phyloP scores from a whole-genome alignment of 1,140 invertebrate genomes.

The Eciton burchellii region DNA sequence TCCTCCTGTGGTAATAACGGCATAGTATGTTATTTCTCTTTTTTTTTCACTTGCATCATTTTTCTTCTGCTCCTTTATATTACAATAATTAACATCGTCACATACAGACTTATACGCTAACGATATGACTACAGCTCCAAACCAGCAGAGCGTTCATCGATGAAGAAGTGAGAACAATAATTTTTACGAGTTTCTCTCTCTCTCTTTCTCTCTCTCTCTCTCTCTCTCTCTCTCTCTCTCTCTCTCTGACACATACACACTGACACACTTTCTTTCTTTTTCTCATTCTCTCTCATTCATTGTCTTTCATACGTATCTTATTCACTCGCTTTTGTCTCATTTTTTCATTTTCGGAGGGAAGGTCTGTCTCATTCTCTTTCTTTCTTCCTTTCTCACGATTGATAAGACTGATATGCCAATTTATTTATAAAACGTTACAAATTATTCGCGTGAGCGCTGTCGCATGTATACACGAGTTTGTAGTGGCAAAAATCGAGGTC shows the following conservation, averaged over 20 bases:
- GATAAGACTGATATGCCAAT: slow-evolving; percentile 83
- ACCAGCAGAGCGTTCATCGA: slow-evolving; percentile 84
- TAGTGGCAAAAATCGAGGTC: slow-evolving; percentile 29
- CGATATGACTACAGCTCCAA: slow-evolving; percentile 85
- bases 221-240: slow-evolving; percentile 18
- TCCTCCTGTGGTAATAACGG: slow-evolving; percentile 72
- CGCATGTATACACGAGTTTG: slow-evolving; percentile 45
- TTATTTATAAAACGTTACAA: slow-evolving; percentile 82
- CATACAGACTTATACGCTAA: slow-evolving; percentile 84
- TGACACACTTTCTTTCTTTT: slow-evolving; percentile 2
- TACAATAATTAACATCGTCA: slow-evolving; percentile 85
- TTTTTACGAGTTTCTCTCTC: slow-evolving; percentile 76
- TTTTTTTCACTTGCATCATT: slow-evolving; percentile 31
- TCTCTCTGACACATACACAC: too few species aligned
- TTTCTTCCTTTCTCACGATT: slow-evolving; percentile 50
- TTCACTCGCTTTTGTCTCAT: background rate
- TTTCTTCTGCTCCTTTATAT: slow-evolving; percentile 75
- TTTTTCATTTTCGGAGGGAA: slow-evolving; percentile 55
- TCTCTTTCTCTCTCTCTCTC: slow-evolving; percentile 21
- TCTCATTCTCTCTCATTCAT: background rate
- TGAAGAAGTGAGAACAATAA: slow-evolving; percentile 81
- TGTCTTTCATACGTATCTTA: slow-evolving; percentile 21
- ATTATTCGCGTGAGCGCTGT: slow-evolving; percentile 70
- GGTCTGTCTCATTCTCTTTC: slow-evolving; percentile 2
- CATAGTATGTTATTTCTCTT: slow-evolving; percentile 58